These are phyloP conservation scores for Parauchenoglanis punctatus DNA, from an alignment of 2,797 vertebrate species.

Conservation along the genomic window DNA sequence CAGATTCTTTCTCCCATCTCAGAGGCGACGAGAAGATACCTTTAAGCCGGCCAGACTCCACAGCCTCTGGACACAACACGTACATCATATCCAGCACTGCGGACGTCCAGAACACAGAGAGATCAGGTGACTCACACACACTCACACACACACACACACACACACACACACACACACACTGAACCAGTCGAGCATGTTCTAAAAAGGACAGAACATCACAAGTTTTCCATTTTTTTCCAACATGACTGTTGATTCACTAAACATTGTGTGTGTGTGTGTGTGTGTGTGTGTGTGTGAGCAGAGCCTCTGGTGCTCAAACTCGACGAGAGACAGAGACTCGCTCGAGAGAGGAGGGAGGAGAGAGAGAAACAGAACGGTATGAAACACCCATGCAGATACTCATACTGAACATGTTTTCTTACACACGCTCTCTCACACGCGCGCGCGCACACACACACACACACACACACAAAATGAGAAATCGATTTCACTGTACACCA, in stretches of 20 bases:
- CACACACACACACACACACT: neutral
- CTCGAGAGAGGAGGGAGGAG: constrained; percentile 89
- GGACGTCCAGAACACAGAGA: constrained; percentile 51
- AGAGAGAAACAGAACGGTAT: constrained; percentile 88
- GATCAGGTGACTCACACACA: constrained; percentile 47
- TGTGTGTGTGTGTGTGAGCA: constrained; percentile 49
- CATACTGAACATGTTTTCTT: neutral
- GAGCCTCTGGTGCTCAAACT: constrained; percentile 82
- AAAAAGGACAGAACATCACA: neutral
- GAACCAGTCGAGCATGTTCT: neutral
- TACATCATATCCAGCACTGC: constrained; percentile 65
- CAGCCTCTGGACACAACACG: constrained; percentile 67
- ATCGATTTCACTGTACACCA: neutral
- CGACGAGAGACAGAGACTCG: constrained; percentile 89
- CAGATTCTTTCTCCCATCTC: constrained; percentile 67
- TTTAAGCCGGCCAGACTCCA: constrained; percentile 64
- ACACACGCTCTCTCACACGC: too few species aligned
- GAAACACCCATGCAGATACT: constrained; percentile 26
- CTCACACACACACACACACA: neutral
- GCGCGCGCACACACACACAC: too few species aligned
- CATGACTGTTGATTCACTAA: neutral
- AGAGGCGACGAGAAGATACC: constrained; percentile 65
- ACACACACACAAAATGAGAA: neutral
- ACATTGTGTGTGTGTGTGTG: neutral
- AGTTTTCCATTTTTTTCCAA: neutral